Conservation (phyloP, 2,797 vertebrate species). For the Molothrus aeneus region DNA sequence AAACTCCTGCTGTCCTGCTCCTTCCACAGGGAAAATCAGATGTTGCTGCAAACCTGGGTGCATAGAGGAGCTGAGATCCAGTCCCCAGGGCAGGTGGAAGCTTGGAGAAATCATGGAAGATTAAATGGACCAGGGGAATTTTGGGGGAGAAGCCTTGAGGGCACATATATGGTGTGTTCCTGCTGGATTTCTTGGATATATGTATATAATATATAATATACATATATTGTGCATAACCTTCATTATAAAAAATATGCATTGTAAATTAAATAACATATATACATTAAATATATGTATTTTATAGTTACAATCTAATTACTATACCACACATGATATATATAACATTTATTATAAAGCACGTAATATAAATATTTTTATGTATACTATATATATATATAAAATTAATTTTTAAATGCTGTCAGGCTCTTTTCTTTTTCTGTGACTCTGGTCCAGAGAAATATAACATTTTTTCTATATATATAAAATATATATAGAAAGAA, state of each 20-base stretch:
- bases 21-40: background rate
- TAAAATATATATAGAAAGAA: too few species aligned
- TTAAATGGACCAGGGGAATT: background rate
- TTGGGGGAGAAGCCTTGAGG: background rate
- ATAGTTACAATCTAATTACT: too few species aligned
- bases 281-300: too few species aligned
- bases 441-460: too few species aligned
- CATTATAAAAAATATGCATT: background rate
- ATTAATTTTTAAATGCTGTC: too few species aligned
- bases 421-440: background rate
- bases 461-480: background rate
- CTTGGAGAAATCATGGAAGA: background rate
- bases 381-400: too few species aligned
- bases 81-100: background rate
- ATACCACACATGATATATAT: too few species aligned
- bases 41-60: background rate
- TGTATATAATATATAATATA: too few species aligned
- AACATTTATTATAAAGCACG: background rate
- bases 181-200: background rate
- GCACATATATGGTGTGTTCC: accelerated
- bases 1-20: background rate
- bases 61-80: background rate
- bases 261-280: too few species aligned
- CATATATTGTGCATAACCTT: background rate
- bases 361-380: too few species aligned